Base-by-base conservation (phyloP, 37 sponge, comb jelly and placozoan species). In the Ephydatia muelleri region DNA sequence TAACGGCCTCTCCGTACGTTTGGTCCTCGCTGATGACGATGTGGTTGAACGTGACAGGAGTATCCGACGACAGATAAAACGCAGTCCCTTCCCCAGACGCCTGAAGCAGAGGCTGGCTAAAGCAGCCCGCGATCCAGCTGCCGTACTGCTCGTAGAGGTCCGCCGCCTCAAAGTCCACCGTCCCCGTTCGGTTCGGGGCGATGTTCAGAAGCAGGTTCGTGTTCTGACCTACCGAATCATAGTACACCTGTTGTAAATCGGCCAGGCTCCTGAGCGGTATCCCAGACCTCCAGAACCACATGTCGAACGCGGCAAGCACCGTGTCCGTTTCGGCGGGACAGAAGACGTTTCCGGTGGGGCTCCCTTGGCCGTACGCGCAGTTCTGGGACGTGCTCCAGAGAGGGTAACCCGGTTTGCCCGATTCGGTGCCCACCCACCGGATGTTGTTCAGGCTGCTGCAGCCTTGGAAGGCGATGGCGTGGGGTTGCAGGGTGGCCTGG, bases 301-400 rank as follows among this genome's bases (percentile, higher is more conserved):
- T 48, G 38, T 83, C 89, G 43, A 14, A 47, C 29, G 29, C 33
- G 8, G 83, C 84, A 0, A 88, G 79, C n/a, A 84, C 79, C 64
- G 89, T 88, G 80, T 88, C 89, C 2, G 89, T 64, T 77, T 88
- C 89, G 21, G 89, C 89, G 8, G 89, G 89, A 48, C 89, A 88
- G 66, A 88, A 88, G 27, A 67, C 70, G 30, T 77, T 43, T 3
- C 89, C 89, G 25, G 39, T 72, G 68, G 84, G 67, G 34, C 22
- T 29, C 29, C 89, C 89, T 16, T n/a, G 78, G 25, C 79, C 84
- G 30, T 14, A 16, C 13, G 28, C 67, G 33, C 87, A 87, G 67
- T 75, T 43, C 21, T 32, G 3, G 32, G 89, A 13, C 32, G 89
- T 73, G 31, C 89, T 88, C 89, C 89, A 88, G 21, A 88, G 69